These are phyloP conservation scores for Eulemur rufifrons DNA, from an alignment of 2,113 vertebrate genomes.

Conservation along the genomic window DNA sequence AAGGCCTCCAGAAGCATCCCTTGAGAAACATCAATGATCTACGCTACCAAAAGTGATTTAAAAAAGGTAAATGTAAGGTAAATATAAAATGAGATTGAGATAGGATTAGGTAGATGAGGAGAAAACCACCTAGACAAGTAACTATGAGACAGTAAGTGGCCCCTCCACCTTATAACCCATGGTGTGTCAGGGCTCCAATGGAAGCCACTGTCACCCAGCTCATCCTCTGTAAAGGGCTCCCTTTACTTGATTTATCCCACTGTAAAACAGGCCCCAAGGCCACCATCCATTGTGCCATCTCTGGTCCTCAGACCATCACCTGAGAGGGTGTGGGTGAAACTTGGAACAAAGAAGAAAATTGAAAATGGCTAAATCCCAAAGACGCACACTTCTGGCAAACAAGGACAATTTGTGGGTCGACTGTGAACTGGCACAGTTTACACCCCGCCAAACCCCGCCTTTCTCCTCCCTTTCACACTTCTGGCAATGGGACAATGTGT, in stretches of 20 bases:
- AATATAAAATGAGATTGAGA: neutral
- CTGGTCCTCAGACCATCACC: neutral
- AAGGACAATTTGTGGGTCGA: no score
- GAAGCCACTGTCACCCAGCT: neutral
- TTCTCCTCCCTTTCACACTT: neutral
- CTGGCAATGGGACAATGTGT: neutral
- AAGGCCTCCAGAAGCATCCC: neutral
- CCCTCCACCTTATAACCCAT: no score
- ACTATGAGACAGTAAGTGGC: neutral
- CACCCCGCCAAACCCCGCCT: rapidly evolving
- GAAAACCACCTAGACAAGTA: neutral
- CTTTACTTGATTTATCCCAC: neutral
- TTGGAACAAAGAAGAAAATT: neutral
- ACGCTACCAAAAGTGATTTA: neutral
- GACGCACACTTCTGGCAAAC: neutral
- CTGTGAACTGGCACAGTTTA: neutral
- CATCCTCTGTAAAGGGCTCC: neutral
- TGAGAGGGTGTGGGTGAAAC: neutral
- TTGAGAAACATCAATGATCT: neutral
- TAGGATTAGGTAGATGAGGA: neutral
- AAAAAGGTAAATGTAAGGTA: neutral
- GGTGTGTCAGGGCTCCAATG: neutral
- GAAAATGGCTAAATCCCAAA: neutral
- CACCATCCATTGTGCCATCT: rapidly evolving
- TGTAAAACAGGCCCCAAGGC: neutral